A percentile compares a stretch with the other conserved stretches of the same genome.
phyloP scores from a whole-genome alignment of 2,888 invertebrate species.

The Onchidella celtica region DNA sequence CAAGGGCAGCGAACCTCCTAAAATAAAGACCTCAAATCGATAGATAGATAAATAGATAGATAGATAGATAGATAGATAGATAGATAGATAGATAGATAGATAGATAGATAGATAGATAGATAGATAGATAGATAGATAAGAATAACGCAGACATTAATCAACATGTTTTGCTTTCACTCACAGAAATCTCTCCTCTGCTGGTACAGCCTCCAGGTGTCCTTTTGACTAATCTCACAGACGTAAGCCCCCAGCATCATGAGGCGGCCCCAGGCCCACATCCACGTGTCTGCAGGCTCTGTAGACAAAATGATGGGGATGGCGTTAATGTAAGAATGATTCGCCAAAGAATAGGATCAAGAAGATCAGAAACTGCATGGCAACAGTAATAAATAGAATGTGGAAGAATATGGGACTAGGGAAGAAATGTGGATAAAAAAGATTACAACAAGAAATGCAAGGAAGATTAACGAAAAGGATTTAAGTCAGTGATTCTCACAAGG shows the following conservation, averaged over 20 bases:
- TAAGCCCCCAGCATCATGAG: conserved; percentile 46
- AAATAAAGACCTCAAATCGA: no score
- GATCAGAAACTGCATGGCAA: no score
- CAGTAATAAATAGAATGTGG: background rate
- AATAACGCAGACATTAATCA: no score
- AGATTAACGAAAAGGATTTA: no score
- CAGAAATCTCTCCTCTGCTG: conserved; percentile 64
- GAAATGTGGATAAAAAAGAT: no score
- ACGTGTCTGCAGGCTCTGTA: conserved; percentile 33
- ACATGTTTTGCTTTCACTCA: no score
- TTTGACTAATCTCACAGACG: conserved; percentile 64
- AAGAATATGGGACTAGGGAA: no score
- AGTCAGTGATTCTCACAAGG: no score
- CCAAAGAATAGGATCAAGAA: no score
- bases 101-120: background rate
- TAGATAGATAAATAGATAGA: background rate
- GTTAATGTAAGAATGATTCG: background rate
- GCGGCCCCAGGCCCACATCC: conserved; percentile 50
- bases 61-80: background rate
- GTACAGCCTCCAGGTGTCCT: conserved; percentile 62
- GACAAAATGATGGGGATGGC: background rate
- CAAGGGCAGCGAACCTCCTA: no score
- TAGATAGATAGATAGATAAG: background rate
- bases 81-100: background rate
- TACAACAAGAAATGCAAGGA: no score